Base-by-base conservation (phyloP, 1,140 invertebrate genomes). In the Eulimnadia texana region DNA sequence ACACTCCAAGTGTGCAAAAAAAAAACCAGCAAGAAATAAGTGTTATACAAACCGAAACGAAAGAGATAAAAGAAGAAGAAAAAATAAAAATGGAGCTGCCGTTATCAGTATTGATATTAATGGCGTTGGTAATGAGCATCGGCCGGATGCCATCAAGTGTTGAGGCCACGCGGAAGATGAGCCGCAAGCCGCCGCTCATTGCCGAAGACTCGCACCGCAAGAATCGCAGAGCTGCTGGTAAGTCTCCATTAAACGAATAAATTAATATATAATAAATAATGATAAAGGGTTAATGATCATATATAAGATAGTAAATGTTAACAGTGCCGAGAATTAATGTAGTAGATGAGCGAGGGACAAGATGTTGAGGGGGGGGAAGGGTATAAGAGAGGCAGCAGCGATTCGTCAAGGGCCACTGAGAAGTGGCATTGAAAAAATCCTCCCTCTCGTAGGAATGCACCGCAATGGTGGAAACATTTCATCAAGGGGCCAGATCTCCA, bases 151-250 rank as follows among this genome's bases (percentile, higher is more conserved):
- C 52, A 10, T 54, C 55, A 22, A 19, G 3, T 23, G 53, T 22
- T 23, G 50, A 22, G n/a, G 22, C n/a, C 27, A 22, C 11, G 53
- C 19, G 55, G 27, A 57, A 33, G 20, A 29, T 20, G 3, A 57
- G 29, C n/a, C 10, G 25, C 24, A 57, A 57, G 29, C 55, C 55
- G 55, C 55, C 55, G 28, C 55, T 33, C 28, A 57, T 57, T 2
- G n/a, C 55, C 1, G 55, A 57, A 27, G 55, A 57, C 2, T 29
- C 55, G 13, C 22, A 20, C 55, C 25, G 33, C 13, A 57, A 57
- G 55, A 57, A 57, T 57, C 24, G 55, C 13, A 27, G 25, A 9
- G 11, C 55, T 16, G 27, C 55, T 27, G 55, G 55, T 57, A 2
- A 57, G 55, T 56, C 3, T 1, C n/a, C 29, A 25, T 56, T 28